Conservation (phyloP, 2,797 vertebrate genomes). For the Sebastes hopkinsi region DNA sequence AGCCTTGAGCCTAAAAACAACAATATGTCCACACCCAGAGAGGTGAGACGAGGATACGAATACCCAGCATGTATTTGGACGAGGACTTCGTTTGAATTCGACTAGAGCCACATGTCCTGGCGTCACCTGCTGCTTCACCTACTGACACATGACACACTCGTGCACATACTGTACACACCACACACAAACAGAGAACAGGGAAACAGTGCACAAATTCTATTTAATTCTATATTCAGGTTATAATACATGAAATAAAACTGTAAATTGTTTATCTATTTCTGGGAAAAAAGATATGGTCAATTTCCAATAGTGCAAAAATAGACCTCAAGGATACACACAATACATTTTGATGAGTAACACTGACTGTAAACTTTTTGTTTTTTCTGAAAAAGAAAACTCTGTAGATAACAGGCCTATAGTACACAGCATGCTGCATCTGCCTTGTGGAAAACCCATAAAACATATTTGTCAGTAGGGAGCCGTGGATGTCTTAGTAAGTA, state of each 20-base stretch:
- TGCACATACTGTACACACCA: background rate
- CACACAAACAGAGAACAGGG: background rate
- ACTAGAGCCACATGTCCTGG: constrained; percentile 36
- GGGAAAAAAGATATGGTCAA: background rate
- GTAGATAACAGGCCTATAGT: background rate
- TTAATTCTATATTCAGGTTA: background rate
- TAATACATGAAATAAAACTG: no score
- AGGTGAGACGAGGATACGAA: constrained; percentile 4
- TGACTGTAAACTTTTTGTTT: no score
- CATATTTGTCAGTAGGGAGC: constrained; percentile 28
- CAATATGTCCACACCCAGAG: background rate
- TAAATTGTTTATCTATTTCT: background rate
- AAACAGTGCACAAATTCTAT: background rate
- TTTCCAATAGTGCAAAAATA: background rate
- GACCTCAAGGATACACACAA: background rate
- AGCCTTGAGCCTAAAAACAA: background rate
- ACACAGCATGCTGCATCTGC: background rate
- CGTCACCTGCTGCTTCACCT: constrained; percentile 49
- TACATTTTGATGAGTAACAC: background rate
- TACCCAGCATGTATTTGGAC: constrained; percentile 28
- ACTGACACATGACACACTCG: constrained; percentile 18
- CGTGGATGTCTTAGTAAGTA: constrained; percentile 3
- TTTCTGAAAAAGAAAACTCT: background rate
- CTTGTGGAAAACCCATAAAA: constrained; percentile 17
- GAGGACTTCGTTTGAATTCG: constrained; percentile 8